A percentile compares a stretch with the other conserved stretches of the same genome.
These are phyloP conservation scores for Lepus oiostolus DNA, from an alignment of 2,797 vertebrate genomes.

Conservation along the genomic window DNA sequence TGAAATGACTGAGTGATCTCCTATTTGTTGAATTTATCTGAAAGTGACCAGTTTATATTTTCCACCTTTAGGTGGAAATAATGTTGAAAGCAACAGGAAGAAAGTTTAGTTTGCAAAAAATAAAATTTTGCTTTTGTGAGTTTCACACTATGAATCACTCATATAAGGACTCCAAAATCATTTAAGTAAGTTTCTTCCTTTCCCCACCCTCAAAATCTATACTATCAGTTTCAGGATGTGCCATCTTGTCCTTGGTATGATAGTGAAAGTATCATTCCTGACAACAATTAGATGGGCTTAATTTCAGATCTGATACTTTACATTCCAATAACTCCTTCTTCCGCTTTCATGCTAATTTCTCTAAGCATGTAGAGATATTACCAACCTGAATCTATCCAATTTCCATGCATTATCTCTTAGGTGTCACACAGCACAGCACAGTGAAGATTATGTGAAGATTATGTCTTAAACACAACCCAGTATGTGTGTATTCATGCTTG, in stretches of 20 bases:
- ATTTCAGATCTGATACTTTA: not conserved
- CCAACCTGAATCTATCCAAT: not conserved
- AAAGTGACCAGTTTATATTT: not conserved
- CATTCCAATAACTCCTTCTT: conserved; percentile 8
- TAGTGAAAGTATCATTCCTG: not conserved
- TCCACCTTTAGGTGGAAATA: not conserved
- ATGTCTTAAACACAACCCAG: not conserved
- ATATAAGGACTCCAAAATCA: not conserved
- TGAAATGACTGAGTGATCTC: not conserved
- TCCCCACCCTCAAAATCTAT: not conserved
- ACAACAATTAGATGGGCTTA: not conserved
- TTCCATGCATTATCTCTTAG: not conserved
- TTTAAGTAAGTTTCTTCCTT: not conserved
- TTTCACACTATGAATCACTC: not conserved
- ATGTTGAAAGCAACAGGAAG: not conserved
- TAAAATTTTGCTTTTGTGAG: not conserved
- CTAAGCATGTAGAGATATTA: not conserved
- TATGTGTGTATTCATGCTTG: not conserved
- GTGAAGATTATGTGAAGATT: not conserved
- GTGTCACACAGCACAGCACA: not conserved
- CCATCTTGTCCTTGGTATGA: not conserved
- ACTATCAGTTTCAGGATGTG: not conserved
- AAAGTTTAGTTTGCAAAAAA: not conserved
- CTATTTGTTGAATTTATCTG: not conserved
- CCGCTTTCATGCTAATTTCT: conserved; percentile 19